These are phyloP conservation scores for Protosalanx chinensis DNA, from an alignment of 2,797 vertebrate genomes.

Conservation along the genomic window DNA sequence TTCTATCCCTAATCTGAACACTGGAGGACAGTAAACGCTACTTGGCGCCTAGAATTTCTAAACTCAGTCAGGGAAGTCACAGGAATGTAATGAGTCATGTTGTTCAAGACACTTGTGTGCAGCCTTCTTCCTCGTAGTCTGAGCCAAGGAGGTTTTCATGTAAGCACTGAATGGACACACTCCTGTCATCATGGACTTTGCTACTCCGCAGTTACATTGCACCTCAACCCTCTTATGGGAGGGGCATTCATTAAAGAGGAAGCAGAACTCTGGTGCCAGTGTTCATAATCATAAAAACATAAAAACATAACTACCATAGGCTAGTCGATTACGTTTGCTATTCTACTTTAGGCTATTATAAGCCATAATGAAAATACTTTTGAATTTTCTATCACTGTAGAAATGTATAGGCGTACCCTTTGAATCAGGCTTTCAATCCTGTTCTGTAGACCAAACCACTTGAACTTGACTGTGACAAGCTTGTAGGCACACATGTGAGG, in stretches of 20 bases:
- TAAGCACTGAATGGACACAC: neutral
- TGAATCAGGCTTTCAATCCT: constrained; percentile 87
- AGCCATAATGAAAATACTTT: neutral
- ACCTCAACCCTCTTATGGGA: neutral
- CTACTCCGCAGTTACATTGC: too few species aligned
- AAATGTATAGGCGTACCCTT: constrained; percentile 68
- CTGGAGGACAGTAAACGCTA: neutral
- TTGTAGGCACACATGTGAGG: constrained; percentile 99
- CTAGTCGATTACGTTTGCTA: too few species aligned
- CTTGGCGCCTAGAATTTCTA: neutral
- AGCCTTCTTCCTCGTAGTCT: neutral
- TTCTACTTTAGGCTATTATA: neutral
- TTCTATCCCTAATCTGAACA: neutral
- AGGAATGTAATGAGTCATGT: neutral
- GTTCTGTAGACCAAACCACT: constrained; percentile 82
- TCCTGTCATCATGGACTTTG: neutral
- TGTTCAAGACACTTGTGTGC: neutral
- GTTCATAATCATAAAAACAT: too few species aligned
- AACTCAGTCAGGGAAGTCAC: neutral
- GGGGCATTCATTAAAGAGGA: neutral
- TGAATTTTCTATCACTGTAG: neutral
- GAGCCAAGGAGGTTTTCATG: neutral
- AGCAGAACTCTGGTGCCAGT: too few species aligned
- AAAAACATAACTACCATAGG: too few species aligned
- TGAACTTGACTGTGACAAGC: constrained; percentile 90